phyloP scores from a whole-genome alignment of 1,140 invertebrate genomes.

The Lucilia cuprina region DNA sequence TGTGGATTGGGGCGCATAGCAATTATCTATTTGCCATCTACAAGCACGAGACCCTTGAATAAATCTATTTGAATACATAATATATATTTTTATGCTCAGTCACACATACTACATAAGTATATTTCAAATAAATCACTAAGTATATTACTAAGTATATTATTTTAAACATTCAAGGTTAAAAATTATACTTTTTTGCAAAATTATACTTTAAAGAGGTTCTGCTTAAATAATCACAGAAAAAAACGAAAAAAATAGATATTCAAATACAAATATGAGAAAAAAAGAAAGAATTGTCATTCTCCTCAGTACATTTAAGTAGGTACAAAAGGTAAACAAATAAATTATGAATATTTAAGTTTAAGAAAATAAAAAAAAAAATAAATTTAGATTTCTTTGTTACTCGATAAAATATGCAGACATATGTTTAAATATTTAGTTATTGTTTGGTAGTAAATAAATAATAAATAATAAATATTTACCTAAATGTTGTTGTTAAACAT shows the following conservation, averaged over 20 bases:
- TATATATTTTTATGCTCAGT: not conserved
- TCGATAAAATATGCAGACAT: not conserved
- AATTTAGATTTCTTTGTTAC: not conserved
- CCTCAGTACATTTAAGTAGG: no score
- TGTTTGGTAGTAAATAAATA: not conserved
- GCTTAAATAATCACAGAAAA: not conserved
- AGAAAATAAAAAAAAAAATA: not conserved
- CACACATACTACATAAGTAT: not conserved
- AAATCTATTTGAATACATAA: no score
- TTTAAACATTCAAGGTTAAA: not conserved
- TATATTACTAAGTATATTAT: not conserved
- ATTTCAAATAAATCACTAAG: not conserved
- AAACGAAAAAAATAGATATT: not conserved
- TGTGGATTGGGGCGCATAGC: no score
- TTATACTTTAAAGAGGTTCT: not conserved
- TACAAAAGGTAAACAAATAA: not conserved
- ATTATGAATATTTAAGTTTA: not conserved
- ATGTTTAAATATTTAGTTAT: not conserved
- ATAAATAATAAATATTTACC: not conserved
- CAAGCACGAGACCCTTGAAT: no score
- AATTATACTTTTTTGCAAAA: not conserved
- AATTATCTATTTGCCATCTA: no score
- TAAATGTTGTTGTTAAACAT: slow-evolving; percentile 5
- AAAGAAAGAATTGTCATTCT: not conserved
- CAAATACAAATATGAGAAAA: not conserved